A percentile compares a stretch with the other conserved stretches of the same genome.
These are phyloP conservation scores for Rotaria magnacalcarata DNA, from an alignment of 2,888 invertebrate genomes.

Conservation along the genomic window DNA sequence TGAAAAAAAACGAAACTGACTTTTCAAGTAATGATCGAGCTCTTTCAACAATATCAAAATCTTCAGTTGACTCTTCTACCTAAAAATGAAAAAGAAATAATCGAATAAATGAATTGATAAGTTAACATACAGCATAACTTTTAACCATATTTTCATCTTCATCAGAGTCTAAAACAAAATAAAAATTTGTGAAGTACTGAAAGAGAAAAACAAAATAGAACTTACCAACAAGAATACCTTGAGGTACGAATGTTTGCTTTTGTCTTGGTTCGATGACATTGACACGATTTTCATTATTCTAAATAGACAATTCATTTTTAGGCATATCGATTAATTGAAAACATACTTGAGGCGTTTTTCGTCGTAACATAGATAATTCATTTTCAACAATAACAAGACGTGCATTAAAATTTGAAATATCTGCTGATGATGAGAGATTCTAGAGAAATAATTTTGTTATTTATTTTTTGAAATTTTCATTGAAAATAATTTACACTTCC, in stretches of 20 bases:
- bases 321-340: neutral
- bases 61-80: neutral
- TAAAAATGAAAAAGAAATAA: neutral
- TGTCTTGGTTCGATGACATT: neutral
- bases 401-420: conserved; percentile 27
- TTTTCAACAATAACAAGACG: conserved; percentile 22
- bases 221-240: conserved; percentile 36
- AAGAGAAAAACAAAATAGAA: neutral
- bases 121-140: neutral
- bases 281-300: neutral
- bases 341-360: neutral
- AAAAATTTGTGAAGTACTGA: neutral
- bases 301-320: neutral
- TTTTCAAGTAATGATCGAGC: conserved; percentile 30
- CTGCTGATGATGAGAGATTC: neutral
- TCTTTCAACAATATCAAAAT: neutral
- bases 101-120: neutral
- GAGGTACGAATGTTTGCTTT: conserved; percentile 7
- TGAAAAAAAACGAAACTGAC: neutral
- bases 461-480: too few relatives aligned
- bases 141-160: neutral
- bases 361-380: conserved; percentile 18
- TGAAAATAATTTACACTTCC: neutral
- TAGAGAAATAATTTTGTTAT: neutral
- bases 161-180: neutral